These are phyloP conservation scores for Pantelozetes paolii DNA, from an alignment of 2,888 invertebrate species.

Conservation along the genomic window DNA sequence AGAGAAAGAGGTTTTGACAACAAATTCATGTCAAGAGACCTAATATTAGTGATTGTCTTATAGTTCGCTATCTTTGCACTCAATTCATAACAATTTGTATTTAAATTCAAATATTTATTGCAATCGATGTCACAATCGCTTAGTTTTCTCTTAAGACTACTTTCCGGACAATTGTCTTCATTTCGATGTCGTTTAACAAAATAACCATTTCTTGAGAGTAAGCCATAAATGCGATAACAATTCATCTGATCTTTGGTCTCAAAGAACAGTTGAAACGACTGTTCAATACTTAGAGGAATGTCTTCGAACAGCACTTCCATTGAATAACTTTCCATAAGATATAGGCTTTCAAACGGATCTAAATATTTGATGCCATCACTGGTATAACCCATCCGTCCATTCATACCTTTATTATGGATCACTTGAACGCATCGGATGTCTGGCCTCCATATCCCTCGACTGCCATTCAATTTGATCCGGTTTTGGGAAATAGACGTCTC, in stretches of 20 bases:
- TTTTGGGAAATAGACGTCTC: background rate
- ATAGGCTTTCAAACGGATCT: conserved; percentile 38
- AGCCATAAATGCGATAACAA: conserved; percentile 28
- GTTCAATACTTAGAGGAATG: conserved; percentile 40
- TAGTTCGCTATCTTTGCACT: conserved; percentile 17
- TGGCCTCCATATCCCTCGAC: conserved; percentile 33
- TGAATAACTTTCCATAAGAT: conserved; percentile 34
- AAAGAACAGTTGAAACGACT: conserved; percentile 35
- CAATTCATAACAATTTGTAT: conserved; percentile 16
- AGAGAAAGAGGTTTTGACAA: too few relatives aligned
- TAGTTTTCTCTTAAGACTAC: conserved; percentile 4
- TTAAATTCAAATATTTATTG: background rate
- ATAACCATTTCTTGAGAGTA: conserved; percentile 38
- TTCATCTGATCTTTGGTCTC: conserved; percentile 11
- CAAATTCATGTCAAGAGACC: too few relatives aligned
- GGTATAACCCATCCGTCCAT: conserved; percentile 1
- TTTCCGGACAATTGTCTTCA: background rate
- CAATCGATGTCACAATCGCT: background rate
- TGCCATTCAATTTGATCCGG: conserved; percentile 15
- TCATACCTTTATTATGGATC: conserved; percentile 16
- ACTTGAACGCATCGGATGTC: conserved; percentile 14
- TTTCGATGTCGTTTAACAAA: conserved; percentile 3
- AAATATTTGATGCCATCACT: conserved; percentile 13
- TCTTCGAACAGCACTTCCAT: conserved; percentile 24
- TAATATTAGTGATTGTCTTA: conserved; percentile 27